phyloP scores from a whole-genome alignment of 2,113 vertebrate species.

The Tachycineta bicolor region DNA sequence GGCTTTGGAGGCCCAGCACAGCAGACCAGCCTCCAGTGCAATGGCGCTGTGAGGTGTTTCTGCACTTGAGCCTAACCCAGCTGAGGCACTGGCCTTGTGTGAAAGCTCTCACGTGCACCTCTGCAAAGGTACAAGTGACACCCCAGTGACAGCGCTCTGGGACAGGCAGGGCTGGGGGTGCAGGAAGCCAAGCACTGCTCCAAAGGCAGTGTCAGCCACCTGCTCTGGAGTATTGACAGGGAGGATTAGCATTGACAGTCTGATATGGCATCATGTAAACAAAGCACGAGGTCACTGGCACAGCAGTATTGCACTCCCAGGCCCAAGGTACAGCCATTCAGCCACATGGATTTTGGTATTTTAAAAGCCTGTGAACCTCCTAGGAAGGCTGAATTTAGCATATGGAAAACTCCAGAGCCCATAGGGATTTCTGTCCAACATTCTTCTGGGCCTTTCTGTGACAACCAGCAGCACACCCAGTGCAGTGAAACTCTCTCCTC shows the following conservation, averaged over 20 bases:
- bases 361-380: background rate
- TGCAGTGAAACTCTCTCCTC: conserved; percentile 15
- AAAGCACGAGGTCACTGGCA: background rate
- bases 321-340: conserved; percentile 4
- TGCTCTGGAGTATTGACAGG: background rate
- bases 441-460: conserved; percentile 13
- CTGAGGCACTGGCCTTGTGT: background rate
- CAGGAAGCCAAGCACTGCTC: background rate
- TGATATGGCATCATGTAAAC: background rate
- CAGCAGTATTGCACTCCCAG: conserved; percentile 44
- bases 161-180: background rate
- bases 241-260: background rate
- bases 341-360: background rate
- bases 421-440: background rate
- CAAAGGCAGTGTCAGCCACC: background rate
- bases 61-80: background rate
- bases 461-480: conserved; percentile 35
- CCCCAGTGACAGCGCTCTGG: background rate
- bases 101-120: background rate
- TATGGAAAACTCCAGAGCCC: background rate
- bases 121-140: background rate
- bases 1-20: background rate
- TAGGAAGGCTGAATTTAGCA: background rate
- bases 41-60: rapidly evolving
- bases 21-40: background rate